Base-by-base conservation (phyloP, 2,888 invertebrate genomes). In the Clitarchus hookeri region DNA sequence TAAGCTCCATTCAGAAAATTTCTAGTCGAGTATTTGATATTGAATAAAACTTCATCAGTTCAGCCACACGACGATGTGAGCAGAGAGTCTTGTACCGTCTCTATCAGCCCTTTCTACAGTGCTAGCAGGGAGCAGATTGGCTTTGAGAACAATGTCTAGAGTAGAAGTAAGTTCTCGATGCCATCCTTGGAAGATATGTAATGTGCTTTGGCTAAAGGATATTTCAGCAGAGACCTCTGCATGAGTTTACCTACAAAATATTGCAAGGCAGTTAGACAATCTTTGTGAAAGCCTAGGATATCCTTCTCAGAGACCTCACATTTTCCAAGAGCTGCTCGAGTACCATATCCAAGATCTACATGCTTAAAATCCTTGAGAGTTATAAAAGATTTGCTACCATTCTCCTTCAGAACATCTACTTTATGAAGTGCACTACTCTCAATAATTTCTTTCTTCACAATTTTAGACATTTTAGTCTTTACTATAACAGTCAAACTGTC, bases 401-500 rank as follows among this genome's bases (percentile, higher is more conserved):
- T 65, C 19, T 65, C 65, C 19, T 65, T 65, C 16, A 65, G 65
- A 65, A 65, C 13, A 65, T 65, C 65, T 16, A 65, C 16, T 65
- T 65, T 65, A 16, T 65, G 65, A 8, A 65, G 19, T 65, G 65
- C 16, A 65, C 11, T 13, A 16, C 23, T 65, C 19, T 65, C 65
- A 65, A 65, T 65, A 65, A 65, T 65, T 65, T n/a, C n/a, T n/a
- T n/a, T n/a, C n/a, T n/a, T n/a, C n/a, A n/a, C n/a, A n/a, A n/a
- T n/a, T n/a, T n/a, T 65, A 9, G 80, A 80, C 80, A 26, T 36
- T 80, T 8, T 12, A 16, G 80, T 80, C 25, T 36, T 36, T 36
- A 80, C 80, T 80, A 36, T 80, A 80, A 36, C 19, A 80, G 80
- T 80, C 80, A 26, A 80, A 80, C 36, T 80, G 36, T 36, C 8